Base-by-base conservation (phyloP, 2,888 invertebrate genomes). In the Ptilodon capucinus region DNA sequence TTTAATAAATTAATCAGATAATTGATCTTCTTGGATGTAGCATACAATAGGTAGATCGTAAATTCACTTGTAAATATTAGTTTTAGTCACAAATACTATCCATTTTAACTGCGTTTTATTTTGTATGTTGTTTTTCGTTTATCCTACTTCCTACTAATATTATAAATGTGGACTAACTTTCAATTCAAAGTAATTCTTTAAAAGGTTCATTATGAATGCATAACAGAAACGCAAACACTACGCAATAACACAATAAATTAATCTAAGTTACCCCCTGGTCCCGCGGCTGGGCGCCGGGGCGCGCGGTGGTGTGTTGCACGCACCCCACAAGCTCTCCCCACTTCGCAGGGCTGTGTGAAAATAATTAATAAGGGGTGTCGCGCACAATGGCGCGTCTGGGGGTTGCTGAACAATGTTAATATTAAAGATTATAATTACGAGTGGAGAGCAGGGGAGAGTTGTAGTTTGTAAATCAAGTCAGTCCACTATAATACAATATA, bases 341-440 rank as follows among this genome's bases (percentile, higher is more conserved):
- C 14, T 44, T 21, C 28, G 36, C n/a, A 9, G 30, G 35, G 42
- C 62, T 57, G 60, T 60, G 55, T 56, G 61, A 60, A 56, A 63
- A 72, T 64, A 64, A 71, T 72, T 56, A 69, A 65, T 52, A 48
- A 57, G 60, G 62, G 59, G 52, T 36, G 56, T 51, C 49, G 42
- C 44, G 46, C 48, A 60, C 54, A 55, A 48, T 48, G 53, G 36
- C 40, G 40, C 48, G 46, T 42, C 25, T 36, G 44, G 43, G 44
- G 51, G 55, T 48, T 54, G 57, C 64, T 61, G 63, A 46, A 62
- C 64, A 61, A 61, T 61, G 65, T 63, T 64, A 35, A 8, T 23
- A 8, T 23, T 8, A 8, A 60, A 66, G 60, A 63, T 60, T 57
- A 60, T 57, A 60, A 64, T 55, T 62, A n/a, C 59, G 57, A 5